Base-by-base conservation (phyloP, 2,113 vertebrate genomes). In the Echinops telfairi region DNA sequence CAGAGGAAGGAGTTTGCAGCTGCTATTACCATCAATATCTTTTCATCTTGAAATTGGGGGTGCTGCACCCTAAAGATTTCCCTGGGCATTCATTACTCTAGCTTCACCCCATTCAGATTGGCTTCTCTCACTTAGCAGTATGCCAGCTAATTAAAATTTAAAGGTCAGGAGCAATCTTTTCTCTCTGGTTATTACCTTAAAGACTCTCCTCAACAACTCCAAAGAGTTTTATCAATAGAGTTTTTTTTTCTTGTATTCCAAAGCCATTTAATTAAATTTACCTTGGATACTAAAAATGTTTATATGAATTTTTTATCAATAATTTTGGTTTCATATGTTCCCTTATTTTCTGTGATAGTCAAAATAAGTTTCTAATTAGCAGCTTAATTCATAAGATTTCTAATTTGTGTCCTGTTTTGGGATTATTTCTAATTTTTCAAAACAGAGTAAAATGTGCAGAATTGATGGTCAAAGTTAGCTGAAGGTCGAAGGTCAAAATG, bases 301-400 rank as follows among this genome's bases (percentile, higher is more conserved):
- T 29, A 6, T 12, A 0, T 62, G 0, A 53, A 31, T 40, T 84
- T 88, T 87, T 6, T 82, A 12, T 58, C 75, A 11, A 43, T 71
- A 40, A 17, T 85, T 43, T 90, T 90, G 40, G 33, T 83, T 82
- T 89, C 47, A 53, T 53, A 53, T 53, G 2, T 38, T 16, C 47
- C 47, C 1, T 89, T 38, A 4, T 66, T 53, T 90, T 82, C 53
- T 76, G 31, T 31, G 12, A 3, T 82, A 73, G 17, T 75, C 25
- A 38, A 60, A 36, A n/a, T 76, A 60, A 81, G 6, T 88, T 95
- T 94, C 60, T 36, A 88, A 87, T 87, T 73, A 93, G 22, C 40
- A 73, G 38, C 33, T 88, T 89, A 86, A 31, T 66, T 86, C 36
- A 78, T 43, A 9, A 86, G 86, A 25, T 62, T 22, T 68, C 8